Evolutionary conservation across 2,113 vertebrate species (phyloP).

Genomic region (Galemys pyrenaicus): DNA sequence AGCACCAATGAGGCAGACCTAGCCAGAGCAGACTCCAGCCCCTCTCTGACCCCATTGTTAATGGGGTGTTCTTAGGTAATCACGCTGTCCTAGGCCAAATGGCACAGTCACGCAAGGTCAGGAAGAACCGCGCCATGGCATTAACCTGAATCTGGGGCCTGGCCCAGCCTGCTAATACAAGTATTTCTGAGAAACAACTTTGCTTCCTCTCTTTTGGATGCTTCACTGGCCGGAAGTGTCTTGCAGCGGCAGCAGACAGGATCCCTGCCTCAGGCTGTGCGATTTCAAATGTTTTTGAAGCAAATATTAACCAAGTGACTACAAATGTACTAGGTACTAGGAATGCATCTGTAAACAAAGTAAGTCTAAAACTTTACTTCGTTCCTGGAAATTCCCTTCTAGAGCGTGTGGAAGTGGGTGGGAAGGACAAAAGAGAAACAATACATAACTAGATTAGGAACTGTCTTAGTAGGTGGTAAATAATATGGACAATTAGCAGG

Average conservation of each 20-base stretch:
- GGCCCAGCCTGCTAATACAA: background rate
- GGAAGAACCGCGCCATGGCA: fast-evolving
- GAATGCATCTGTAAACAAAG: background rate
- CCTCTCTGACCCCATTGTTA: background rate
- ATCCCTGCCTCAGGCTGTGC: background rate
- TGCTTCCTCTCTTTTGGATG: background rate
- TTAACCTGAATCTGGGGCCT: background rate
- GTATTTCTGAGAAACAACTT: background rate
- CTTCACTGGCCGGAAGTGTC: background rate
- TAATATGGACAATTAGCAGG: background rate
- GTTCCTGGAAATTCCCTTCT: background rate
- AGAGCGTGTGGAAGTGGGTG: background rate
- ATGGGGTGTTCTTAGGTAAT: background rate
- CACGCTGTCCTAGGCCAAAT: background rate
- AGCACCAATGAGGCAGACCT: background rate
- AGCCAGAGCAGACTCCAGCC: background rate
- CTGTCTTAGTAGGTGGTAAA: background rate
- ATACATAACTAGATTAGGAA: background rate
- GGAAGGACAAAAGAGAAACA: background rate
- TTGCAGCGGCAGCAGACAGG: background rate
- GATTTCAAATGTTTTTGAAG: background rate
- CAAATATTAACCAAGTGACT: background rate
- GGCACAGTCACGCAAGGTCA: background rate
- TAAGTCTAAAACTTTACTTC: background rate
- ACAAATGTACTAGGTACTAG: background rate